Evolutionary conservation across 2,888 invertebrate species (phyloP).

Genomic region (Automeris io): DNA sequence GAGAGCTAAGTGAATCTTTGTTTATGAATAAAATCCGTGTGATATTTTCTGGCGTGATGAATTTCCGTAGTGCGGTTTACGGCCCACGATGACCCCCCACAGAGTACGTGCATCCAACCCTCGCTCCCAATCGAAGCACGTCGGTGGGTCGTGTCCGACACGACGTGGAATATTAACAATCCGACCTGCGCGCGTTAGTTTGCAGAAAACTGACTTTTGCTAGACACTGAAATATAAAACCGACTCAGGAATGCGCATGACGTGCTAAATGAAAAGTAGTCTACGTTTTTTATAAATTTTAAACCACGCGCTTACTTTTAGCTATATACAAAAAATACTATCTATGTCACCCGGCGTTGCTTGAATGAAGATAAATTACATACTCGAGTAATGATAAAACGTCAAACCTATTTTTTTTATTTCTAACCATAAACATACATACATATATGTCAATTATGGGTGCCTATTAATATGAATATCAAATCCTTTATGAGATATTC

Average conservation of each 20-base stretch:
- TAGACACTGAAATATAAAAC: slow-evolving; percentile 49
- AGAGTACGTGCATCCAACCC: neutral
- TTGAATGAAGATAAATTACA: too few species aligned
- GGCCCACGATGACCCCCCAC: neutral
- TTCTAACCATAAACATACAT: too few species aligned
- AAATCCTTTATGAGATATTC: too few species aligned
- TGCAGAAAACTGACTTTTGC: slow-evolving; percentile 48
- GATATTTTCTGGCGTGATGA: too few species aligned
- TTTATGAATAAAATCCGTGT: too few species aligned
- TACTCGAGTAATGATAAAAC: too few species aligned
- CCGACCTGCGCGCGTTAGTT: slow-evolving; percentile 27
- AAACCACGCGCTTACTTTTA: slow-evolving; percentile 13
- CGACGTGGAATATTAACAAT: slow-evolving; percentile 50
- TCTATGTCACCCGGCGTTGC: too few species aligned
- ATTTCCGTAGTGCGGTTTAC: neutral
- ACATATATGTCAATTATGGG: too few species aligned
- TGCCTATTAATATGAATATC: too few species aligned
- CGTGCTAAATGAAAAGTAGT: slow-evolving; percentile 26
- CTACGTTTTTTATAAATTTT: slow-evolving; percentile 15
- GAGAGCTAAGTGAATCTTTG: too few species aligned
- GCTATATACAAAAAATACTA: too few species aligned
- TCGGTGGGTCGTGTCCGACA: slow-evolving; percentile 30
- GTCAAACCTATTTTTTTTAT: too few species aligned
- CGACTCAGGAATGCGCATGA: slow-evolving; percentile 24
- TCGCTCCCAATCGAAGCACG: slow-evolving; percentile 24